phyloP scores from a whole-genome alignment of 1,140 invertebrate genomes.

The Geopemphigus sp. region DNA sequence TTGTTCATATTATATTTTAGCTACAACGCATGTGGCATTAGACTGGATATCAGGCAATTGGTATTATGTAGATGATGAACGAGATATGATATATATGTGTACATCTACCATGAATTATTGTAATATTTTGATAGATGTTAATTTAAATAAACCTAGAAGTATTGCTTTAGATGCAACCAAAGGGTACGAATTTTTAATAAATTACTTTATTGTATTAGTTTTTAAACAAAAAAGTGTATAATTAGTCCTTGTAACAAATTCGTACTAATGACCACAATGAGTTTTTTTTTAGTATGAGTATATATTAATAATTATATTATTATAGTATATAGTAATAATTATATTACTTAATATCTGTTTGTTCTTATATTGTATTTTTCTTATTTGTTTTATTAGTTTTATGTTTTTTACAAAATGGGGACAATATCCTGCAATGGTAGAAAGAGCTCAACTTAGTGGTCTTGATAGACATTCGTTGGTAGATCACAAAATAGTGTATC shows the following conservation, averaged over 20 bases:
- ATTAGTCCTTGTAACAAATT: no score
- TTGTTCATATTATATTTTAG: constrained; percentile 56
- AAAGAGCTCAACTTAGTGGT: constrained; percentile 65
- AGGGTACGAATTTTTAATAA: constrained; percentile 58
- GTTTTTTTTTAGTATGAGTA: no score
- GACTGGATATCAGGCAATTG: constrained; percentile 85
- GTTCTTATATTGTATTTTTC: background rate
- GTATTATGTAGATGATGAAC: constrained; percentile 77
- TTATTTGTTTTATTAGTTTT: constrained; percentile 57
- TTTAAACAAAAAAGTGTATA: no score
- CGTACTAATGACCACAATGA: no score
- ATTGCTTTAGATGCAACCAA: constrained; percentile 77
- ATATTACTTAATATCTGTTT: no score
- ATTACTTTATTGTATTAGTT: background rate
- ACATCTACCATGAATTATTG: constrained; percentile 64
- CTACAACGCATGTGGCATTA: constrained; percentile 69
- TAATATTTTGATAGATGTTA: constrained; percentile 67
- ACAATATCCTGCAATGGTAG: constrained; percentile 62
- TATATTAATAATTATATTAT: no score
- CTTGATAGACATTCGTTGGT: constrained; percentile 60
- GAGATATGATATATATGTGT: constrained; percentile 72
- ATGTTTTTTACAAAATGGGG: constrained; percentile 80
- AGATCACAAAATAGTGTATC: constrained; percentile 69
- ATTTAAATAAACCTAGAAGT: constrained; percentile 71
- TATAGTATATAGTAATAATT: no score